These are phyloP conservation scores for Philaethria dido DNA, from an alignment of 2,888 invertebrate species.

Conservation along the genomic window DNA sequence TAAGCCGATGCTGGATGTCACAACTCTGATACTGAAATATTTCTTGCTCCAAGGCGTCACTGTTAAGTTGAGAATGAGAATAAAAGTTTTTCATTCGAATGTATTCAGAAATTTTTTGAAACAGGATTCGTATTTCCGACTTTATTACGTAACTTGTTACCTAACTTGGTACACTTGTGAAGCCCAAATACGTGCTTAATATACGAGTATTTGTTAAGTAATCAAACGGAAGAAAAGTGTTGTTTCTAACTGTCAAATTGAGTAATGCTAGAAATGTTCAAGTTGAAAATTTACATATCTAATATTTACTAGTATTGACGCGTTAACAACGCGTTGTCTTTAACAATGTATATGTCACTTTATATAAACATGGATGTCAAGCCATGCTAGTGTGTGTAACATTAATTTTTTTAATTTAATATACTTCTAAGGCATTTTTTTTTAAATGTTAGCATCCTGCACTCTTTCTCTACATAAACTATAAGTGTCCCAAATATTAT, in stretches of 20 bases:
- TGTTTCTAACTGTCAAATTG: neutral
- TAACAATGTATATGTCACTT: too few species aligned
- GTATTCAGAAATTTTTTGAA: conserved; percentile 15
- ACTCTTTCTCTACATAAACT: too few species aligned
- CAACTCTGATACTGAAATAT: neutral
- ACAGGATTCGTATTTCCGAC: conserved; percentile 1
- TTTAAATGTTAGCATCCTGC: too few species aligned
- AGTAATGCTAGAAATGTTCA: neutral
- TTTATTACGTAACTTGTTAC: conserved; percentile 17
- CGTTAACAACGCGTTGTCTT: too few species aligned
- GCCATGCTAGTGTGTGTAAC: too few species aligned
- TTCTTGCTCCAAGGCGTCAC: neutral
- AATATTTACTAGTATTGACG: neutral
- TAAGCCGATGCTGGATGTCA: neutral
- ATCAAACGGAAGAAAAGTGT: neutral
- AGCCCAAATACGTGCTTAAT: conserved; percentile 1
- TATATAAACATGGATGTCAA: too few species aligned
- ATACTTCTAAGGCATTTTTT: too few species aligned
- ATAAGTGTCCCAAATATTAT: too few species aligned
- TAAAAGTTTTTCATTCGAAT: conserved; percentile 8
- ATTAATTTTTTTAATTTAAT: too few species aligned
- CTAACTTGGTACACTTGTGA: neutral
- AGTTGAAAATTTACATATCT: neutral
- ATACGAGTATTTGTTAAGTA: neutral
- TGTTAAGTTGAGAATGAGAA: conserved; percentile 16